Evolutionary conservation across 2,888 invertebrate species (phyloP).

Genomic region (Timema cristinae): DNA sequence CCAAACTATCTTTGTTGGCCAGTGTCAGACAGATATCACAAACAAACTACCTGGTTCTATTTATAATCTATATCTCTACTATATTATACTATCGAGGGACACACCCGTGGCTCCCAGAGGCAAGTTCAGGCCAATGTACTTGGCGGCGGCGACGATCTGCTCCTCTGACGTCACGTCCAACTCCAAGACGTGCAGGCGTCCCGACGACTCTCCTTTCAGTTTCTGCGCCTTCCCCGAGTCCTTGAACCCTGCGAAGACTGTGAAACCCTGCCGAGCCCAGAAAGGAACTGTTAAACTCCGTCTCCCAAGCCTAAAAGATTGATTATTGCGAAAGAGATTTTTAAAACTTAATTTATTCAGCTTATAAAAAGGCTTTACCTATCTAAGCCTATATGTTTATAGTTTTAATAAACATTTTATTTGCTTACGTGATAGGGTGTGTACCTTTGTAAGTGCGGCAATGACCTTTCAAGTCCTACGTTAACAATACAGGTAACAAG

Average conservation of each 20-base stretch:
- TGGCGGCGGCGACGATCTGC: constrained; percentile 70
- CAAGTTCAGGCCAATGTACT: constrained; percentile 71
- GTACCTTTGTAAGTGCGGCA: no score
- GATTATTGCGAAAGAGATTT: constrained; percentile 25
- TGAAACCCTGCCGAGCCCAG: constrained; percentile 57
- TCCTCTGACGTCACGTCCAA: constrained; percentile 79
- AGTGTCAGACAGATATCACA: no score
- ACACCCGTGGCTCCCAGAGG: constrained; percentile 71
- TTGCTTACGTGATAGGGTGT: no score
- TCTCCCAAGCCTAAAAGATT: no score
- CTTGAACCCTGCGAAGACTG: constrained; percentile 82
- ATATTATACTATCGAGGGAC: constrained; percentile 2
- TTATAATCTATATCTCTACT: no score
- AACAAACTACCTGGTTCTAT: no score
- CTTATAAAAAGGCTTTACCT: not conserved
- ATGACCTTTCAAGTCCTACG: no score
- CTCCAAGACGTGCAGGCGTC: constrained; percentile 66
- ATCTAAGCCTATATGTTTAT: not conserved
- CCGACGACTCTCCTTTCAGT: constrained; percentile 74
- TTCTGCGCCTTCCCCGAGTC: constrained; percentile 65
- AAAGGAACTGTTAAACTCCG: no score
- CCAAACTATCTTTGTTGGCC: no score
- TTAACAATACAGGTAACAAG: no score
- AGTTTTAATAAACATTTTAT: no score
- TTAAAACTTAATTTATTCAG: not conserved